Evolutionary conservation across 2,113 vertebrate genomes (phyloP).

Genomic region (Myiozetetes cayanensis): DNA sequence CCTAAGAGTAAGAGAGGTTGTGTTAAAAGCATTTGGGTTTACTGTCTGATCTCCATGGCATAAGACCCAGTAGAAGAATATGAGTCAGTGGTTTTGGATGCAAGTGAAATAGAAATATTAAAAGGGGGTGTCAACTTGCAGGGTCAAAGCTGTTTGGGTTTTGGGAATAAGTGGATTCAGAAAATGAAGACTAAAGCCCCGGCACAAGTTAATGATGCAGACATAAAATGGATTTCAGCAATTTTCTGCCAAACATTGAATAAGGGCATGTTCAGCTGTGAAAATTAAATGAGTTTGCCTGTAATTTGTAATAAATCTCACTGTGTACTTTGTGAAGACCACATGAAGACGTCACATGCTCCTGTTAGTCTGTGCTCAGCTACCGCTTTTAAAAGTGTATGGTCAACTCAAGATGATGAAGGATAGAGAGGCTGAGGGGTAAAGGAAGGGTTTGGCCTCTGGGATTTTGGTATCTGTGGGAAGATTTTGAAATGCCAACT

Average conservation of each 20-base stretch:
- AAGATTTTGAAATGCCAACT: neutral
- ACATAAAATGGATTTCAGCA: neutral
- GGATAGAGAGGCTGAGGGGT: neutral
- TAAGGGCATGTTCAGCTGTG: neutral
- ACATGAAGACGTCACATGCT: fast-evolving
- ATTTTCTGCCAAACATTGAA: neutral
- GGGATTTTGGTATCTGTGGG: neutral
- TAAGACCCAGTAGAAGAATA: neutral
- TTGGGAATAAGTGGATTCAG: neutral
- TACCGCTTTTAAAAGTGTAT: neutral
- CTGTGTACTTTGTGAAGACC: fast-evolving
- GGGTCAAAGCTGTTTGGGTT: neutral
- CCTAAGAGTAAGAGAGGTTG: neutral
- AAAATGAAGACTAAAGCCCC: neutral
- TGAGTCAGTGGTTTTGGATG: neutral
- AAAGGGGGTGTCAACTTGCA: neutral
- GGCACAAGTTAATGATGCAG: neutral
- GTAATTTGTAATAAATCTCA: neutral
- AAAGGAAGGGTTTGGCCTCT: neutral
- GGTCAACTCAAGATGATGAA: neutral
- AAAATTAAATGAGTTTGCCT: neutral
- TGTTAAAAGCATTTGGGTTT: neutral
- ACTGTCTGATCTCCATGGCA: neutral
- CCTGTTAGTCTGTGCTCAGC: neutral
- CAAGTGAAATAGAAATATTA: neutral